These are phyloP conservation scores for Zaprionus obscuricornis DNA, from an alignment of 2,888 invertebrate species.

Conservation along the genomic window DNA sequence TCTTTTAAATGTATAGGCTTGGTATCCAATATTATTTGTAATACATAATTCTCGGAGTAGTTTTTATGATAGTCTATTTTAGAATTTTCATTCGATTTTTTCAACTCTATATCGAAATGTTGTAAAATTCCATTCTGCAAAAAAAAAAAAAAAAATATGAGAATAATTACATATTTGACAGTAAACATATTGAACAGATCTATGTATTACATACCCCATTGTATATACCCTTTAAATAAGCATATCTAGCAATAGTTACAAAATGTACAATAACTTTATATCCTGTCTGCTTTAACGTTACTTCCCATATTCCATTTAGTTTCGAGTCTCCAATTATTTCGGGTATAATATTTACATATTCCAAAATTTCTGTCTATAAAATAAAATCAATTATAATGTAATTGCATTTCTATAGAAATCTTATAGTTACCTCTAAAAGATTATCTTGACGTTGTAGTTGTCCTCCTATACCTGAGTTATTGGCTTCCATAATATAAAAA, in stretches of 20 bases:
- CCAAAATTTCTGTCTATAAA: no score
- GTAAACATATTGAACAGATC: background rate
- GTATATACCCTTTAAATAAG: background rate
- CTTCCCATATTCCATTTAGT: background rate
- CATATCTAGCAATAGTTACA: background rate
- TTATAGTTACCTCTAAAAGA: no score
- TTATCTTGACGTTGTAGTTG: no score
- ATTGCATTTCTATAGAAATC: no score
- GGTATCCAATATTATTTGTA: background rate
- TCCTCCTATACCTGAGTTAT: no score
- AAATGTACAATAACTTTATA: background rate
- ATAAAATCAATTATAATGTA: no score
- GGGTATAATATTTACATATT: no score
- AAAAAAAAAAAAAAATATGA: background rate
- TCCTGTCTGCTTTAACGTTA: background rate
- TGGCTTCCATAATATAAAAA: no score
- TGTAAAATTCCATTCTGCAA: constrained; percentile 10
- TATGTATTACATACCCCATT: constrained; percentile 10
- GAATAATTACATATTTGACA: no score
- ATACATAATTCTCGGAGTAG: background rate
- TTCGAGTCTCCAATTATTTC: constrained; percentile 19
- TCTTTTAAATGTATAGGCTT: background rate
- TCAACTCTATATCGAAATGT: background rate
- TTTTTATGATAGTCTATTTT: background rate
- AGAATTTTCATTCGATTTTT: background rate